Percentiles rank a stretch among this genome's conserved stretches.
Conservation (phyloP, 2,113 vertebrate species). For the Forbesichthys papilliferus region DNA sequence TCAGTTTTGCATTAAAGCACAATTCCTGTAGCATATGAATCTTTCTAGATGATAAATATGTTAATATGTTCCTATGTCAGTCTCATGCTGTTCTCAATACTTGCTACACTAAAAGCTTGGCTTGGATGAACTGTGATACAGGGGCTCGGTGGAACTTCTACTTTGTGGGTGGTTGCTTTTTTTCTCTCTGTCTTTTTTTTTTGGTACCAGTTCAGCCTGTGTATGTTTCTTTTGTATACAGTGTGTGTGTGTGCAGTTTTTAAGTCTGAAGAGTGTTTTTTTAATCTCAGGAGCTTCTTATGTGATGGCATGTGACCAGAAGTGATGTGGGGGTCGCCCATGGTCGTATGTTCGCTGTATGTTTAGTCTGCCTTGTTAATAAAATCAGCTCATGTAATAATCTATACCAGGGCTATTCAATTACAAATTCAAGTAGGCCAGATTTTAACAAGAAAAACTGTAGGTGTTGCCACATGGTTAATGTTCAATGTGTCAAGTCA, state of each 20-base stretch:
- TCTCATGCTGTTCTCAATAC: too few relatives aligned
- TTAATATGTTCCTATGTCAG: constrained; percentile 5
- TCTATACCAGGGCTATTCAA: neutral
- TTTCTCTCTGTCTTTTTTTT: constrained; percentile 7
- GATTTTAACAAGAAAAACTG: too few relatives aligned
- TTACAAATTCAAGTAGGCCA: too few relatives aligned
- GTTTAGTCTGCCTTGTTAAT: constrained; percentile 70
- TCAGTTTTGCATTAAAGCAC: constrained; percentile 31
- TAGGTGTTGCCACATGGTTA: too few relatives aligned
- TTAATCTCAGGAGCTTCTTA: constrained; percentile 69
- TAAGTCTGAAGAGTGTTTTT: constrained; percentile 49
- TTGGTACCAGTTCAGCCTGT: constrained; percentile 31
- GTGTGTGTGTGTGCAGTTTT: constrained; percentile 51
- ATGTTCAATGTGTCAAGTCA: too few relatives aligned
- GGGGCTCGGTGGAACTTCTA: neutral
- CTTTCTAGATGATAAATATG: constrained; percentile 8
- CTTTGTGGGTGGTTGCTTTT: constrained; percentile 27
- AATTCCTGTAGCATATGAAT: constrained; percentile 19
- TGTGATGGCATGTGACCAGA: constrained; percentile 61
- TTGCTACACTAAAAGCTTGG: constrained; percentile 1
- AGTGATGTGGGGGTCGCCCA: constrained; percentile 39
- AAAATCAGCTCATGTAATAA: constrained; percentile 63
- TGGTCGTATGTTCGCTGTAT: constrained; percentile 54
- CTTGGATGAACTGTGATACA: neutral
- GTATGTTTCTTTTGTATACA: constrained; percentile 50